Conservation (phyloP, 2,888 invertebrate genomes). For the Druceiella hillmani region DNA sequence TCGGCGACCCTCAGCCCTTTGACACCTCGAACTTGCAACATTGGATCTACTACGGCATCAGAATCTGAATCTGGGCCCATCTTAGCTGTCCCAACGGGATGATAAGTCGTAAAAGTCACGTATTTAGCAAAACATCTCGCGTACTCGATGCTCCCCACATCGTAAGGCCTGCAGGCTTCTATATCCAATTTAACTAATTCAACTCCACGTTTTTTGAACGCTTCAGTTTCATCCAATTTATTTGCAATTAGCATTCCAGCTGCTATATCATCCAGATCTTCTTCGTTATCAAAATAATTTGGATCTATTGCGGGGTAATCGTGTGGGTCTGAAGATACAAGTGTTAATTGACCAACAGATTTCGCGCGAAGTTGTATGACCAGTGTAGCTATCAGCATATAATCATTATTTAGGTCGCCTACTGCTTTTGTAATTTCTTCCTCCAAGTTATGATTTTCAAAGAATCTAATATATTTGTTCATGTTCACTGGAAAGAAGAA, state of each 20-base stretch:
- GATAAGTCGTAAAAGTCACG: conserved; percentile 61
- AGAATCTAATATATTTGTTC: too few relatives aligned
- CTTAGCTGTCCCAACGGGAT: conserved; percentile 64
- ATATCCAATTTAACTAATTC: conserved; percentile 27
- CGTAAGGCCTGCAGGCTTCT: conserved; percentile 26
- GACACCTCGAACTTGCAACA: conserved; percentile 57
- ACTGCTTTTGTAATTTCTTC: conserved; percentile 17
- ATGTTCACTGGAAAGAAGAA: conserved; percentile 23
- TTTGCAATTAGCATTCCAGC: conserved; percentile 32
- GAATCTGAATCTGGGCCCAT: conserved; percentile 61
- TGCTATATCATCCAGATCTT: conserved; percentile 43
- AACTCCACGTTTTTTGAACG: conserved; percentile 33
- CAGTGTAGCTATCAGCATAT: conserved; percentile 26
- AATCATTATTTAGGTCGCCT: conserved; percentile 15
- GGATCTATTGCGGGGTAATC: conserved; percentile 53
- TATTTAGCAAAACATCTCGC: conserved; percentile 63
- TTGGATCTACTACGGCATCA: conserved; percentile 58
- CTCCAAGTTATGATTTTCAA: conserved; percentile 11
- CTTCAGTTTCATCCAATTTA: conserved; percentile 33
- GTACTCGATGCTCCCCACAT: conserved; percentile 45
- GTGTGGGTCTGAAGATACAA: conserved; percentile 47
- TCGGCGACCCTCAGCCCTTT: conserved; percentile 60
- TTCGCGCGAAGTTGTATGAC: conserved; percentile 35
- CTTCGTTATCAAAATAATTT: conserved; percentile 49
- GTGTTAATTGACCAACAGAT: conserved; percentile 46